These are phyloP conservation scores for Pardosa pseudoannulata DNA, from an alignment of 2,888 invertebrate species.

Conservation along the genomic window DNA sequence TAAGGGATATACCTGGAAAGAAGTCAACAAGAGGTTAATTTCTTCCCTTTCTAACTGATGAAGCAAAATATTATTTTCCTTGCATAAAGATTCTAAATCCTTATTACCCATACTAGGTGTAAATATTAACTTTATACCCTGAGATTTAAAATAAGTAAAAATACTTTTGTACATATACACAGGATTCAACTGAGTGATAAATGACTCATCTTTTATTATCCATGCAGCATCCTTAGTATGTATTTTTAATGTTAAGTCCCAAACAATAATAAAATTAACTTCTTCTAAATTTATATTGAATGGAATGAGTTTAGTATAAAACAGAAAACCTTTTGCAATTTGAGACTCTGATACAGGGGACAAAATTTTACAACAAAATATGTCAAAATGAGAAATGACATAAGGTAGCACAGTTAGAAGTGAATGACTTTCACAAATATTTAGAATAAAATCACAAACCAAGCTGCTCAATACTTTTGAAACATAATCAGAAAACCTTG, in stretches of 20 bases:
- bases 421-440: too few relatives aligned
- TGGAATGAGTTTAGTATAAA: not conserved
- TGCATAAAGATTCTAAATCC: constrained; percentile 7
- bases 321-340: constrained; percentile 30
- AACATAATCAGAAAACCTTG: constrained; percentile 25
- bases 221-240: not conserved
- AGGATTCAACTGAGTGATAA: not conserved
- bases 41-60: constrained; percentile 16
- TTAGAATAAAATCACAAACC: not conserved
- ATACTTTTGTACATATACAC: not conserved
- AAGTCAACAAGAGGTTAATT: constrained; percentile 14
- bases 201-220: not conserved
- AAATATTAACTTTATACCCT: constrained; percentile 12
- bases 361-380: constrained; percentile 25
- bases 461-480: constrained; percentile 11
- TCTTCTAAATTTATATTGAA: not conserved
- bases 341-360: not conserved
- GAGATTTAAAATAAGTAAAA: not conserved
- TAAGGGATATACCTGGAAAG: constrained; percentile 2
- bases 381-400: constrained; percentile 25
- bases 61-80: constrained; percentile 1
- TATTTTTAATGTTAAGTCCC: not conserved
- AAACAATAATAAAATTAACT: constrained; percentile 18
- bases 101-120: constrained; percentile 12
- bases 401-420: not conserved